Evolutionary conservation across 2,797 vertebrate species (phyloP).

Genomic region (Platalea minor): DNA sequence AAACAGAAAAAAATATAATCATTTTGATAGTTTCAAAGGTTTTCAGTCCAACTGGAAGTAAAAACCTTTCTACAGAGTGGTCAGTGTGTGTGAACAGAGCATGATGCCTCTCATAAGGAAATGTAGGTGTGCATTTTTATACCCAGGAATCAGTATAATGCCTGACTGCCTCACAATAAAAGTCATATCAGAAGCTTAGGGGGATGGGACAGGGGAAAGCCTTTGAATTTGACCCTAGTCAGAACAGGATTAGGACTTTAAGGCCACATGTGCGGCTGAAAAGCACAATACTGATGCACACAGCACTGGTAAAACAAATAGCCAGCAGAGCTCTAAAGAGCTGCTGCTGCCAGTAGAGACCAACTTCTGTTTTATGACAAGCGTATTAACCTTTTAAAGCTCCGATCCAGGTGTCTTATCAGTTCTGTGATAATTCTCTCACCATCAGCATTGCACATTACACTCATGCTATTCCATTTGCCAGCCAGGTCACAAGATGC

Average conservation of each 20-base stretch:
- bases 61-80: background rate
- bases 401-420: background rate
- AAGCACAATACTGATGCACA: background rate
- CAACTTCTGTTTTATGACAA: background rate
- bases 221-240: slow-evolving; percentile 24
- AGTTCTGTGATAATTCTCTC: background rate
- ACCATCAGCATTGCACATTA: background rate
- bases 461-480: background rate
- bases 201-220: background rate
- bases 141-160: background rate
- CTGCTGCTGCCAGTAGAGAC: background rate
- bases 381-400: background rate
- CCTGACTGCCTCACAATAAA: background rate
- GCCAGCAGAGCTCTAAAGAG: background rate
- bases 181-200: background rate
- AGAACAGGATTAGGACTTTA: slow-evolving; percentile 12
- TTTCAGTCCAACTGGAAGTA: background rate
- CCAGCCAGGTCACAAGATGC: background rate
- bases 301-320: slow-evolving; percentile 14
- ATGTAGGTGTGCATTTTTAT: background rate
- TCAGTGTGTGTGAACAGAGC: background rate
- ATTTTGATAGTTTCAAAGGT: background rate
- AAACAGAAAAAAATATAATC: background rate
- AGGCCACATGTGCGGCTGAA: background rate
- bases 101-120: background rate